Conservation (phyloP, 2,113 vertebrate species). For the Turnix velox region DNA sequence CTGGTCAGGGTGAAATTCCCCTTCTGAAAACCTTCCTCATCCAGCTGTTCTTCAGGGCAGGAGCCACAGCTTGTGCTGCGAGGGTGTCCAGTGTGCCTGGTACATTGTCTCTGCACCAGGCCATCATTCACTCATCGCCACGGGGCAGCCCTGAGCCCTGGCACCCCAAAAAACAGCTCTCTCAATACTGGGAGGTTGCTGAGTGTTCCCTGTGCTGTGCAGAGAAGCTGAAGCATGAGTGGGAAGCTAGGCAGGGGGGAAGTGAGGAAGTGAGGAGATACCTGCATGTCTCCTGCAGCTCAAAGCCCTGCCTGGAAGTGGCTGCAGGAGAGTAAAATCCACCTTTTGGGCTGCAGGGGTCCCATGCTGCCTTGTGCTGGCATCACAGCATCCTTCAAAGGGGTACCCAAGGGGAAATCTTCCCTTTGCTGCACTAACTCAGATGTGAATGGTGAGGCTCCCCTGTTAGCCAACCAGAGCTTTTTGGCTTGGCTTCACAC, state of each 20-base stretch:
- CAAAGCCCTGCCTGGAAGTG: neutral
- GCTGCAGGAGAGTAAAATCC: neutral
- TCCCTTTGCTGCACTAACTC: neutral
- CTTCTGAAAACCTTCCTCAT: neutral
- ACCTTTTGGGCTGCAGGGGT: neutral
- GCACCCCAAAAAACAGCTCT: neutral
- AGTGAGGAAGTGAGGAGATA: neutral
- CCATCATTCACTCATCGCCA: neutral
- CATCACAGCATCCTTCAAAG: neutral
- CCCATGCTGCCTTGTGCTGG: neutral
- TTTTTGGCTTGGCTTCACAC: neutral
- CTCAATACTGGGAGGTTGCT: neutral
- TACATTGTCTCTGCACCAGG: neutral
- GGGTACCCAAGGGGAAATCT: neutral
- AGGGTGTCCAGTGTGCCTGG: neutral
- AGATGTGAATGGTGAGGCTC: neutral
- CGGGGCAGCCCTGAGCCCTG: neutral
- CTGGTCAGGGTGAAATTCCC: neutral
- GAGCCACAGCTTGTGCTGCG: rapidly evolving
- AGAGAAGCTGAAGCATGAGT: rapidly evolving
- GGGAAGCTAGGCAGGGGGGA: neutral
- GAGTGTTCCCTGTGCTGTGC: neutral
- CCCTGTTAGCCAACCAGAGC: neutral
- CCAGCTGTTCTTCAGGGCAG: neutral
- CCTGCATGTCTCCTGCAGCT: neutral